Evolutionary conservation across 2,113 vertebrate genomes (phyloP), one percentile per base, ranked within the genome.

Genomic region (Rhegmatorhina hoffmannsi): DNA sequence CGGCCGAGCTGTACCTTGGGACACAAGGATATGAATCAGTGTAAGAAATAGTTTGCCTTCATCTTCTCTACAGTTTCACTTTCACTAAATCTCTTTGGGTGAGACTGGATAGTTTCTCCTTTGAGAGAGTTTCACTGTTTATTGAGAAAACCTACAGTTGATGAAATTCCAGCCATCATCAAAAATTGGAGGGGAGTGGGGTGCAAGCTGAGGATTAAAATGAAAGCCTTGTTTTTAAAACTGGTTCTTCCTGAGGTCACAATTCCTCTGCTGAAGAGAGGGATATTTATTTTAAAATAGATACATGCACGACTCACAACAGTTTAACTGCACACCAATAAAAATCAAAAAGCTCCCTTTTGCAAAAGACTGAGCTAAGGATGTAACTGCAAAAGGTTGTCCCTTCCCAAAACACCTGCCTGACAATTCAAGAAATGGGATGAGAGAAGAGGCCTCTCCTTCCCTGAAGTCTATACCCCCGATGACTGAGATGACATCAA

Each of bases 1-100:
- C 0, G 1, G 55, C 33, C 58, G 82, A 76, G 40, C 33, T 1
- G 0, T 21, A 52, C 3, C 17, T 28, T 55, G 55, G 52, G 29
- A 88, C 38, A 77, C 29, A 59, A 47, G 40, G 85, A 46, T 18
- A 79, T 5, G 38, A 76, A 50, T 58, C 28, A 75, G 56, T 2
- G 3, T 49, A 60, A 84, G 44, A 59, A 90, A 80, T 19, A 58
- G 12, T 33, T 91, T 66, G 64, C 34, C 55, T 79, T 76, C 44
- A 34, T 56, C 60, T 85, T 46, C 68, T 44, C 60, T 50, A 63
- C 31, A 56, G 56, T 40, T 94, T 80, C 46, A 55, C 13, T 83
- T 80, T 84, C 64, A 84, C 19, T 75, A 44, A 66, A 81, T 60
- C 56, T 86, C 52, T 77, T 72, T 49, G 52, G 31, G 60, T 75